Evolutionary conservation across 2,797 vertebrate species (phyloP), one percentile per base, ranked within the genome.

Genomic region (Xiphorhynchus erythropygius): DNA sequence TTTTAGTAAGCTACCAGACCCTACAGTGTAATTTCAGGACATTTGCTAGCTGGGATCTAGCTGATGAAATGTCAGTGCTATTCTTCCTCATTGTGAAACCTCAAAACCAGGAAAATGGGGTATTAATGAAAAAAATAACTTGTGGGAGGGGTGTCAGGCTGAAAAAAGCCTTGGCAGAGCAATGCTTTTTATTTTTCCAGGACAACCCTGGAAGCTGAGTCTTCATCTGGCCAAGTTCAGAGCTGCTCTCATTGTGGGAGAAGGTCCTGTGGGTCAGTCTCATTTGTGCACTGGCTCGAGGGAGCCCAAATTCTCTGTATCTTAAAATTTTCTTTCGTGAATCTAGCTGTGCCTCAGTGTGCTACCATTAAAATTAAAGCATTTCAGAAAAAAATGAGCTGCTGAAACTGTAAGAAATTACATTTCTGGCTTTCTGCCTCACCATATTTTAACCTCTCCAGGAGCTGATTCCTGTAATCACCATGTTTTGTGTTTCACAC

Each of bases 1-100:
- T 94, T 90, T 95, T 90, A 94, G 57, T 87, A 63, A 94, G 82
- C 84, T 78, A 80, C 55, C 28, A 59, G 82, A 33, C 41, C 53
- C 67, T 70, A 52, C 55, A 32, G 35, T 67, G 37, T 39, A 50
- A 81, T 88, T 70, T 70, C 80, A 85, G 89, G 75, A 68, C 64
- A 22, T 87, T 78, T 82, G 57, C 75, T 86, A 77, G 78, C 67
- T 91, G 44, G 32, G 42, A 62, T 75, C 46, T 80, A 78, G 80
- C 77, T 94, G 62, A 50, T 85, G 79, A 76, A 85, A 83, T 35
- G 68, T 32, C 75, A 56, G 23, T 55, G 62, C 69, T 81, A 9
- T 77, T 85, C 32, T 57, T 88, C 49, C 71, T 17, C 23, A 21
- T 73, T 94, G 70, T 49, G 57, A 84, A 84, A 57, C 80, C 55